Conservation (phyloP, 1,140 invertebrate species). For the Anastatus disparis region DNA sequence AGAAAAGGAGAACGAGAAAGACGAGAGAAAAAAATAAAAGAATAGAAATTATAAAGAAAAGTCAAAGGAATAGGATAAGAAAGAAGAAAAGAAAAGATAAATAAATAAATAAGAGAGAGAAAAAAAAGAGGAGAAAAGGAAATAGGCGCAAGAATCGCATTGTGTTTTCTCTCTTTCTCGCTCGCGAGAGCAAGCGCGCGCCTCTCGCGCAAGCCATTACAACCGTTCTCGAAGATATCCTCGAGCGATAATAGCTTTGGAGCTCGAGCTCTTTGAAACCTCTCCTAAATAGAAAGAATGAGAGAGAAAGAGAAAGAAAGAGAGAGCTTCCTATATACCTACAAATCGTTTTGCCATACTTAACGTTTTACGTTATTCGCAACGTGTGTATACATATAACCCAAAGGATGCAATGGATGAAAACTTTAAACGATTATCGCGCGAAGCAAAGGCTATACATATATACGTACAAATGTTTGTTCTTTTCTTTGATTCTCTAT, state of each 20-base stretch:
- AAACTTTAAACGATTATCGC: constrained; percentile 29
- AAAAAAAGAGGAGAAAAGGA: constrained; percentile 3
- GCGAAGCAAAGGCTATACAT: too few relatives aligned
- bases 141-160: constrained; percentile 19
- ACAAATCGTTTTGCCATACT: constrained; percentile 30
- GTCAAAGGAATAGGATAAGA: background rate
- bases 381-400: too few relatives aligned
- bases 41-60: constrained; percentile 6
- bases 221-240: constrained; percentile 29
- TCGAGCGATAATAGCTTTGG: constrained; percentile 29
- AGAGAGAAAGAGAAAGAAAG: too few relatives aligned
- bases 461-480: too few relatives aligned
- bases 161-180: constrained; percentile 26
- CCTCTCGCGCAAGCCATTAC: constrained; percentile 19
- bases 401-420: too few relatives aligned
- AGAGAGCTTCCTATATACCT: constrained; percentile 15
- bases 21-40: background rate
- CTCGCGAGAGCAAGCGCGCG: too few relatives aligned
- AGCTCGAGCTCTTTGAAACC: too few relatives aligned
- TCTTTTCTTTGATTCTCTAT: too few relatives aligned
- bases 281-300: too few relatives aligned
- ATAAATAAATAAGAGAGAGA: background rate
- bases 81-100: background rate
- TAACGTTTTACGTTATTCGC: too few relatives aligned
- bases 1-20: background rate